Conservation (phyloP, 2,113 vertebrate genomes). For the Alexandromys fortis region DNA sequence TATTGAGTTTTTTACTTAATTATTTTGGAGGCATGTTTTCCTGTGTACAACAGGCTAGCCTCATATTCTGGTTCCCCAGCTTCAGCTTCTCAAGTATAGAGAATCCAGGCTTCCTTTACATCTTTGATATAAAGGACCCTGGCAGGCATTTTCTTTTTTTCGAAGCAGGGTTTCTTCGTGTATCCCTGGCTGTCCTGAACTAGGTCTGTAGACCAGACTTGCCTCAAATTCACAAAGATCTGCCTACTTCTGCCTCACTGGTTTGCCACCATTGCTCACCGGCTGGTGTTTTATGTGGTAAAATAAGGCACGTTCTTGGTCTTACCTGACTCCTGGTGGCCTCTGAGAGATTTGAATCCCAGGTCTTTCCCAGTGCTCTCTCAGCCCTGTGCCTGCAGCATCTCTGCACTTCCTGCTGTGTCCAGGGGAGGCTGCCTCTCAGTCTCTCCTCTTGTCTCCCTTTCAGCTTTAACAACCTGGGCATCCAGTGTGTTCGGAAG, state of each 20-base stretch:
- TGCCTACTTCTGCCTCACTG: no score
- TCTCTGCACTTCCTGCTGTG: background rate
- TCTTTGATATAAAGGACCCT: background rate
- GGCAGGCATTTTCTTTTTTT: background rate
- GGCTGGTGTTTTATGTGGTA: background rate
- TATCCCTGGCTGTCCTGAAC: no score
- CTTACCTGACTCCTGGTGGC: background rate
- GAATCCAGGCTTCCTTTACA: background rate
- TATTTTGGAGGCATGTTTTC: background rate
- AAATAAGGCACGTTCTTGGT: background rate
- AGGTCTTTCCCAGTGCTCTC: background rate
- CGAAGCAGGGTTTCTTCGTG: no score
- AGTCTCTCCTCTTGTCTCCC: background rate
- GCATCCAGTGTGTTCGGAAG: slow-evolving; percentile 95
- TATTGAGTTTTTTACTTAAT: background rate
- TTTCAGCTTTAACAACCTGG: slow-evolving; percentile 93
- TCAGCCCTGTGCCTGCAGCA: background rate
- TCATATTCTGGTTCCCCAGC: background rate
- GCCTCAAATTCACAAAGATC: no score
- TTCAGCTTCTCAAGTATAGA: background rate
- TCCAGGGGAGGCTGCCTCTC: background rate
- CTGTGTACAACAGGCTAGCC: background rate
- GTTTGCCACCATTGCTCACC: no score
- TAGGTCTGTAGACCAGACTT: no score
- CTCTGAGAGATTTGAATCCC: background rate